These are phyloP conservation scores for Cerastoderma edule DNA, from an alignment of 2,888 invertebrate genomes.

Conservation along the genomic window DNA sequence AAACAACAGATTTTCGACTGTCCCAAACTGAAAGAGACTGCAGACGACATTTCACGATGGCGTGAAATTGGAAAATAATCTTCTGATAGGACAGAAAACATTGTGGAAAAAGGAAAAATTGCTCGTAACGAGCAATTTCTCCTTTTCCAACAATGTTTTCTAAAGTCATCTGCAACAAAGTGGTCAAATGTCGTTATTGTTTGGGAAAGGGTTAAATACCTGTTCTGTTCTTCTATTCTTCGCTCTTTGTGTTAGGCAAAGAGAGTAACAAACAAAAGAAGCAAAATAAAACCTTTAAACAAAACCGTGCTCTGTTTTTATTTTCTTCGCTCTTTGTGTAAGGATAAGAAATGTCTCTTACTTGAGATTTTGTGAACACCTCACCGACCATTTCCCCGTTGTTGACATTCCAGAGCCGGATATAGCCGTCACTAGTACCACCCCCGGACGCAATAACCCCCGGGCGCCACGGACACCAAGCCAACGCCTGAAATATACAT, in stretches of 20 bases:
- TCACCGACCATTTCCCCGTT: constrained; percentile 64
- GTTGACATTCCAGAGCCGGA: constrained; percentile 70
- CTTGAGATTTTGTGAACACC: constrained; percentile 69
- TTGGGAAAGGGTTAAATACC: background rate
- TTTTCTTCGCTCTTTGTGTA: too few relatives aligned
- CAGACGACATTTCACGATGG: too few relatives aligned
- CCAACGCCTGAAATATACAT: constrained; percentile 51
- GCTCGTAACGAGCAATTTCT: too few relatives aligned
- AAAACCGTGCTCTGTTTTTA: too few relatives aligned
- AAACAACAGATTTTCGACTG: too few relatives aligned
- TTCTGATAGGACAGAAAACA: too few relatives aligned
- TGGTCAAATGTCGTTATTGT: background rate
- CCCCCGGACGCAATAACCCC: constrained; percentile 73
- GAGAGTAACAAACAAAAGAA: background rate
- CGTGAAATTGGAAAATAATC: too few relatives aligned
- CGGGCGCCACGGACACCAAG: constrained; percentile 73
- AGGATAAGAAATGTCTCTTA: constrained; percentile 32
- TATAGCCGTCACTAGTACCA: constrained; percentile 69
- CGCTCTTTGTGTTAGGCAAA: background rate
- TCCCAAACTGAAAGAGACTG: too few relatives aligned
- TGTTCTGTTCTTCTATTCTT: background rate
- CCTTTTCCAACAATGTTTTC: too few relatives aligned
- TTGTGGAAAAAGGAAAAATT: too few relatives aligned
- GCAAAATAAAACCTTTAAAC: background rate
- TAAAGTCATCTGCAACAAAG: too few relatives aligned